phyloP scores from a whole-genome alignment of 2,113 vertebrate species.

The Menura novaehollandiae region DNA sequence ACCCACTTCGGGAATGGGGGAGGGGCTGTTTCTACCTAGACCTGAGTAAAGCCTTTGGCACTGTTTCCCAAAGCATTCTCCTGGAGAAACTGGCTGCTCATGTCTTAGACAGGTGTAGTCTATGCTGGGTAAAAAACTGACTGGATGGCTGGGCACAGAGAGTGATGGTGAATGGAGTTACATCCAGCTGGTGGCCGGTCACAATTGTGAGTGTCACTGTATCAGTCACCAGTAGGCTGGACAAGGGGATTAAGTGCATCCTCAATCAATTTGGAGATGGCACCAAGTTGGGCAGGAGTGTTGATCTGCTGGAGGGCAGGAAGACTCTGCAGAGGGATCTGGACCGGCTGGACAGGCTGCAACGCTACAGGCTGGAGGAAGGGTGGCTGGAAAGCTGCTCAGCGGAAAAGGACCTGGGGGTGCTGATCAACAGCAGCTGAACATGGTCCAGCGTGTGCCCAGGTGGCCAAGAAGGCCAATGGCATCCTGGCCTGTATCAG shows the following conservation, averaged over 20 bases:
- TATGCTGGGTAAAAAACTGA: background rate
- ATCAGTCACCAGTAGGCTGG: too few species aligned
- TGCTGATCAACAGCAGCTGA: background rate
- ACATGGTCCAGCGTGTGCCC: background rate
- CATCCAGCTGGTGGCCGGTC: background rate
- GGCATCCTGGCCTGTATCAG: background rate
- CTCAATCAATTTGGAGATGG: background rate
- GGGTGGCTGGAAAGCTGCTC: background rate
- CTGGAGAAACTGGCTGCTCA: background rate
- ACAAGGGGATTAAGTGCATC: background rate
- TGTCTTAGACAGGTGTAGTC: background rate
- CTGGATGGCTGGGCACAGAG: background rate
- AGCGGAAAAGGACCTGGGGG: background rate
- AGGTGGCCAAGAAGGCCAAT: background rate
- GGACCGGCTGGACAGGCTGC: background rate
- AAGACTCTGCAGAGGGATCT: background rate
- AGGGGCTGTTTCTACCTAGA: background rate
- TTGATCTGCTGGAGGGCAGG: background rate
- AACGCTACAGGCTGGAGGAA: background rate
- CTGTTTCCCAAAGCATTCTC: background rate
- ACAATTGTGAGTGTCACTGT: background rate
- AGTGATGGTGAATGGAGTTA: background rate
- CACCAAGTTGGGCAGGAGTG: background rate
- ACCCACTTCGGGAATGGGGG: background rate
- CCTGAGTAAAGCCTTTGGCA: background rate